A percentile compares a stretch with the other conserved stretches of the same genome.
Conservation (phyloP, 1,140 invertebrate genomes). For the Ceratoteleas bidentatus region DNA sequence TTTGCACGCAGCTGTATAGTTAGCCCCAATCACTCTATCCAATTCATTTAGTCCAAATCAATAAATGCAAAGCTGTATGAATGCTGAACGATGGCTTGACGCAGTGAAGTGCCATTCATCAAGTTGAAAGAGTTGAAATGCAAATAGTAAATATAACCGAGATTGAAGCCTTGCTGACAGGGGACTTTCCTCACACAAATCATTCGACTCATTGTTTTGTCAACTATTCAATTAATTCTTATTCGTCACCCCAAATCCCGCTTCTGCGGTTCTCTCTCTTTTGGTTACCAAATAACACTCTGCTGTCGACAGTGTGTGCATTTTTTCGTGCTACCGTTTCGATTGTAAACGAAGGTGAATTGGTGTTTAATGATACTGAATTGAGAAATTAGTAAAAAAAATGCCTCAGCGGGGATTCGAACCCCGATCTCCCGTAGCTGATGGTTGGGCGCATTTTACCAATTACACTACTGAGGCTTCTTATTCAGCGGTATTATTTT, state of each 20-base stretch:
- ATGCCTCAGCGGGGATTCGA: neutral
- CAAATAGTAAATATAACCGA: constrained; percentile 50
- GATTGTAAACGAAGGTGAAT: no score
- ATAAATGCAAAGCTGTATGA: constrained; percentile 48
- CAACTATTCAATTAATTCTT: constrained; percentile 39
- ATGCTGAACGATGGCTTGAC: constrained; percentile 40
- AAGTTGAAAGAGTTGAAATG: constrained; percentile 47
- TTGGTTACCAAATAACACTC: no score
- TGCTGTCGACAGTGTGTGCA: no score
- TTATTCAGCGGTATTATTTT: no score
- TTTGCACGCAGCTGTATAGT: constrained; percentile 46
- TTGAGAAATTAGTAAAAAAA: no score
- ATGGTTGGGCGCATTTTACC: no score
- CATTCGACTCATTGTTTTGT: constrained; percentile 32
- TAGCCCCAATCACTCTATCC: constrained; percentile 50
- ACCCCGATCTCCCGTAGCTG: neutral
- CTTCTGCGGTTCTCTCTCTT: no score
- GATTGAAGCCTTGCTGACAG: constrained; percentile 39
- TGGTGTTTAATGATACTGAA: no score
- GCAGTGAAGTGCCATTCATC: constrained; percentile 46
- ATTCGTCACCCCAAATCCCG: no score
- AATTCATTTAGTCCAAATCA: constrained; percentile 53
- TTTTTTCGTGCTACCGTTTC: no score
- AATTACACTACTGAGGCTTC: no score
- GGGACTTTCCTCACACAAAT: constrained; percentile 37